Base-by-base conservation (phyloP, 1,140 invertebrate species). In the Drosophila pandora region DNA sequence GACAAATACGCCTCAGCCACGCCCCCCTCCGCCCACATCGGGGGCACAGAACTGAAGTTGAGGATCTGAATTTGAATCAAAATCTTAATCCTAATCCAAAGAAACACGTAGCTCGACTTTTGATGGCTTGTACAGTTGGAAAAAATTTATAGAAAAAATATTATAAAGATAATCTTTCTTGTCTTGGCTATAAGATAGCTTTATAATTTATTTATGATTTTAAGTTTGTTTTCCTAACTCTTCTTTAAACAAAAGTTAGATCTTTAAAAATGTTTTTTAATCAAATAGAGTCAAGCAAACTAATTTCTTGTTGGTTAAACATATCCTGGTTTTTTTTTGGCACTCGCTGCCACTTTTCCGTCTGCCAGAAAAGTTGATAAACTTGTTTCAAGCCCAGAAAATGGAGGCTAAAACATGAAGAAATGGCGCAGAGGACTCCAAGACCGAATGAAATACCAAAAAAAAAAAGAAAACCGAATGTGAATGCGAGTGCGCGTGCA, bases 341-440 rank as follows among this genome's bases (percentile, higher is more conserved):
- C 47, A 32, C 32, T 32, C 9, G 8, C 34, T 37, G 34, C 10
- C 34, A 37, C 34, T 37, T 37, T 37, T 37, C 34, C 1, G 12
- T 10, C 55, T 60, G 72, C 37, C 62, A 60, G 37, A 62, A 79
- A 69, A 74, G 50, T 81, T 81, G 68, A 81, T 60, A 81, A 81
- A 81, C 58, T 82, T 73, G 73, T 64, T 77, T 81, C 82, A 81
- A 81, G 82, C 60, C 61, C 43, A 47, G 8, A 22, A 22, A 13
- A 21, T 13, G 8, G 7, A 28, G 53, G 28, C 23, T 17, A 43
- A 21, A 22, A 28, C 25, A 28, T 28, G 25, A 28, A 23, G 45
- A n/a, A 12, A 23, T 8, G 7, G 8, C 17, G 12, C 30, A 45
- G 34, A 22, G 9, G 22, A 17, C 9, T 23, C 25, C 45, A 28